Conservation (phyloP, 2,113 vertebrate species). For the Miniopterus natalensis region DNA sequence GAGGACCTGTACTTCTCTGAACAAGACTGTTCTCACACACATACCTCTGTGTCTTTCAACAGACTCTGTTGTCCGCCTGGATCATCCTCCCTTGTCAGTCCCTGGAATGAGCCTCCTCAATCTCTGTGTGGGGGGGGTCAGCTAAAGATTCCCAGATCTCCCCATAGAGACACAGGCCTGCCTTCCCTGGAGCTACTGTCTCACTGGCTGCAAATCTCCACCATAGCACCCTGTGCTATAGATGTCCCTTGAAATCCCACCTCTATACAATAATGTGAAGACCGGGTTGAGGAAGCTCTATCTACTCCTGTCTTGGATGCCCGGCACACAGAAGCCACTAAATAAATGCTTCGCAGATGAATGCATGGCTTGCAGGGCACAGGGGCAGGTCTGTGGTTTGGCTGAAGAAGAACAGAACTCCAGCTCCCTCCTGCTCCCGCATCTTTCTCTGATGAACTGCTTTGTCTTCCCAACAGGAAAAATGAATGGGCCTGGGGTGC, state of each 20-base stretch:
- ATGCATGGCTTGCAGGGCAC: not conserved
- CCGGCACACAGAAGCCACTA: not conserved
- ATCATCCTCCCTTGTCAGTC: not conserved
- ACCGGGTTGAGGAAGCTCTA: not conserved
- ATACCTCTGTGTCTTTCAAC: not conserved
- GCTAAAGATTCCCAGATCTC: not conserved
- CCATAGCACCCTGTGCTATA: not conserved
- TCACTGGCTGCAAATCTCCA: not conserved
- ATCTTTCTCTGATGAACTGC: not conserved
- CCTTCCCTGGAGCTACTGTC: not conserved
- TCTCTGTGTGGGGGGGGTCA: not conserved
- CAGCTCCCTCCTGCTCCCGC: not conserved
- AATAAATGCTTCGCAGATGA: conserved; percentile 14
- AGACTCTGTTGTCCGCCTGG: not conserved
- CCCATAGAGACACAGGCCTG: not conserved
- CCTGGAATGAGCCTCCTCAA: not conserved
- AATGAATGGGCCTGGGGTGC: not conserved
- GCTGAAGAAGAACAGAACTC: not conserved
- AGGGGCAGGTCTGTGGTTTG: not conserved
- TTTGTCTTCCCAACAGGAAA: not conserved
- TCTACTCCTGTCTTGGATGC: not conserved
- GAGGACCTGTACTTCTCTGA: not conserved
- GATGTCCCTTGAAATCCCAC: not conserved
- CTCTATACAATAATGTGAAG: not conserved
- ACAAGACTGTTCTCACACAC: not conserved